A percentile compares a stretch with the other conserved stretches of the same genome.
These are phyloP conservation scores for Acrobasis repandana DNA, from an alignment of 2,888 invertebrate species.

Conservation along the genomic window DNA sequence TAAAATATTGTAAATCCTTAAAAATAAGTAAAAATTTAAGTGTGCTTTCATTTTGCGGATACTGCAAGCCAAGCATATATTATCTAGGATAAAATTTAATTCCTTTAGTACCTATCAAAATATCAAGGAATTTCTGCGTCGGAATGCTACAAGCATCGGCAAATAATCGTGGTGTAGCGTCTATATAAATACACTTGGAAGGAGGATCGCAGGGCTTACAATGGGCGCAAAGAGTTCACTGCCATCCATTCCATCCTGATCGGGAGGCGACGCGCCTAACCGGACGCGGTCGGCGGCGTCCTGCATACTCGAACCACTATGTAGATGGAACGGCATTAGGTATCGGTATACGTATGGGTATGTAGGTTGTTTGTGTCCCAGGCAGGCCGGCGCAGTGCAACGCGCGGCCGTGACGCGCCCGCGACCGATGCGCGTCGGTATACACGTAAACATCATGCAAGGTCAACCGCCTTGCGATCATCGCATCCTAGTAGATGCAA, in stretches of 20 bases:
- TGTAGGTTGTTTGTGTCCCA: constrained; percentile 74
- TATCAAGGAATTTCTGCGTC: neutral
- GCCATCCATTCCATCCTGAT: constrained; percentile 54
- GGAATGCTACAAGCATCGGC: neutral
- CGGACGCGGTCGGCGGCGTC: constrained; percentile 68
- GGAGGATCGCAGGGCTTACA: constrained; percentile 30
- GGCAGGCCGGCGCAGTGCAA: constrained; percentile 54
- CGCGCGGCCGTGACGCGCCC: constrained; percentile 72
- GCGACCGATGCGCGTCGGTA: constrained; percentile 63
- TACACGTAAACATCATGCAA: constrained; percentile 77
- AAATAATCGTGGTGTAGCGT: neutral
- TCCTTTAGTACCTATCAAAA: neutral
- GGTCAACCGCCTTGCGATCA: constrained; percentile 68
- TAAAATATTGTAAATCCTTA: too few species aligned
- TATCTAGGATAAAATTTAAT: too few species aligned
- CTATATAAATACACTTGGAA: constrained; percentile 14
- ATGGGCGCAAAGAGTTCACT: constrained; percentile 59
- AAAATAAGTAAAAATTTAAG: too few species aligned
- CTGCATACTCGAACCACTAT: constrained; percentile 70
- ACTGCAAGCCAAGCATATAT: too few species aligned
- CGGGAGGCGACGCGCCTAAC: constrained; percentile 62
- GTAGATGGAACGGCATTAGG: constrained; percentile 55
- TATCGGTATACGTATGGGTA: constrained; percentile 52
- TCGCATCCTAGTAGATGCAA: constrained; percentile 47
- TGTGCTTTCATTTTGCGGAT: too few species aligned